These are phyloP conservation scores for Drepana arcuata DNA, from an alignment of 1,140 invertebrate genomes.

Conservation along the genomic window DNA sequence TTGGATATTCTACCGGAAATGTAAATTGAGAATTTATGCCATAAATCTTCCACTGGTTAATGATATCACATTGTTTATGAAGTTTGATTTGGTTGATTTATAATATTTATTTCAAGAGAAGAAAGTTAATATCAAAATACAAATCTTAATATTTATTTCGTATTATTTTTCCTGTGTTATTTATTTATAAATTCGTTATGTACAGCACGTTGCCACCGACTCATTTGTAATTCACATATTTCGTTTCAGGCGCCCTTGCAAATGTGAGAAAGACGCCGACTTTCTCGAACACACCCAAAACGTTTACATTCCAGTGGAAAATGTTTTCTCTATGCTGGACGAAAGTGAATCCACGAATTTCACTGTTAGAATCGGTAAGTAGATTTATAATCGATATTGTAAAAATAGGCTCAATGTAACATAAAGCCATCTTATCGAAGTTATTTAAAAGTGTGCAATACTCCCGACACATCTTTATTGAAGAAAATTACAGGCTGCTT, in stretches of 20 bases:
- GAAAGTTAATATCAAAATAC: too few species aligned
- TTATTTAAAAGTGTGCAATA: too few species aligned
- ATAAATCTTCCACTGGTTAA: conserved; percentile 27
- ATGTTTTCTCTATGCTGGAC: conserved; percentile 69
- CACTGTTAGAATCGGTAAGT: conserved; percentile 56
- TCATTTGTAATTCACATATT: not conserved
- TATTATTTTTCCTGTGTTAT: too few species aligned
- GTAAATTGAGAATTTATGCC: conserved; percentile 20
- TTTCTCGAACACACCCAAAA: conserved; percentile 67
- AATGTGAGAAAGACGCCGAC: conserved; percentile 64
- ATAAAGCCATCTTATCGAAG: too few species aligned
- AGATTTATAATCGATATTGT: too few species aligned
- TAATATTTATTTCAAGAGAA: conserved; percentile 45
- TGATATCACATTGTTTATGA: conserved; percentile 31
- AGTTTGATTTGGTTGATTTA: conserved; percentile 27
- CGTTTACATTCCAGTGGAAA: conserved; percentile 69
- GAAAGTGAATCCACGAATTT: conserved; percentile 54
- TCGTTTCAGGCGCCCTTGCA: conserved; percentile 52
- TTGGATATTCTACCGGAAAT: not conserved
- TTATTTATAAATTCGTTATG: too few species aligned
- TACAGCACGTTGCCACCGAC: not conserved
- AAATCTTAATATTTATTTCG: too few species aligned
- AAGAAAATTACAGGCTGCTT: too few species aligned
- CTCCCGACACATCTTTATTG: too few species aligned
- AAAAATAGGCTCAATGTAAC: too few species aligned